Evolutionary conservation across 2,888 invertebrate species (phyloP), one percentile per base, ranked within the genome.

Genomic region (Hypolimnas misippus): DNA sequence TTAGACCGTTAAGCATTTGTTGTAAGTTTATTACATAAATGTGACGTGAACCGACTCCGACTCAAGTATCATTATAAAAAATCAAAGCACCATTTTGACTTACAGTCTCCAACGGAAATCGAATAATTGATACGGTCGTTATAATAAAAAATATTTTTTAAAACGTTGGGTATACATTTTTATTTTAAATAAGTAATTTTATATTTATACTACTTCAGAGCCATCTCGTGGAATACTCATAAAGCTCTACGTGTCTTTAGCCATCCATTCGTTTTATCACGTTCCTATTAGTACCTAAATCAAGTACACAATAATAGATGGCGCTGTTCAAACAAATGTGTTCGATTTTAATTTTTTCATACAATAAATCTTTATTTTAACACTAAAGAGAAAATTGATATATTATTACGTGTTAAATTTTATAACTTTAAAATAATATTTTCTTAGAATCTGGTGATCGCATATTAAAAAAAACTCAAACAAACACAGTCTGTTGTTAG

Each of bases 321-420:
- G 61, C 61, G 61, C 33, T 55, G 31, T 55, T 40, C 31, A 25
- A 0, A 8, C n/a, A 29, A 42, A 40, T 12, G 25, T 17, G 2
- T 33, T 10, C 29, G 38, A 3, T 21, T 17, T 40, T 10, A 0
- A 25, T 4, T 8, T 31, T 0, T 2, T 12, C 4, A 14, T 16
- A 14, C n/a, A 12, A 8, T 8, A 6, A 38, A 3, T 51, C 1
- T 51, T n/a, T n/a, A n/a, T n/a, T n/a, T n/a, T n/a, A n/a, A n/a
- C n/a, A n/a, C n/a, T n/a, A n/a, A 25, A 25, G 25, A 25, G 3
- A 25, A 25, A 25, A 25, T 25, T 25, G 25, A 25, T 25, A 2
- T 25, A 25, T 25, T 25, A 25, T 25, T 25, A 3, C 2, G 25
- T 25, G 25, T 3, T 3, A 25, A 25, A n/a, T n/a, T n/a, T n/a